phyloP scores from a whole-genome alignment of 1,140 invertebrate species.

The Drosophila quadrilineata region DNA sequence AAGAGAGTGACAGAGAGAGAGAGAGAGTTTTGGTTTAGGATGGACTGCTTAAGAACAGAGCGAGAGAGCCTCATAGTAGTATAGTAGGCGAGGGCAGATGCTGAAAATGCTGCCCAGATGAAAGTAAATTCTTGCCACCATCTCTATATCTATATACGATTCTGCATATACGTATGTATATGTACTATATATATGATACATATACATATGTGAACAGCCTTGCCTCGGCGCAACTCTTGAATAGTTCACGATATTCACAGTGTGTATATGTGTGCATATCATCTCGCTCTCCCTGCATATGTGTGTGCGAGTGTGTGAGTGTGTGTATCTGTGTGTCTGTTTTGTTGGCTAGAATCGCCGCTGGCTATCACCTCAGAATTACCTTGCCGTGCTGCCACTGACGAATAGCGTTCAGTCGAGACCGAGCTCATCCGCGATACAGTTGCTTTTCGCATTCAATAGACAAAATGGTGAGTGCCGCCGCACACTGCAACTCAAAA shows the following conservation, averaged over 20 bases:
- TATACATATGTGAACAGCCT: slow-evolving; percentile 35
- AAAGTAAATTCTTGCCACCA: slow-evolving; percentile 71
- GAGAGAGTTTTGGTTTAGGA: slow-evolving; percentile 9
- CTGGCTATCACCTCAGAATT: slow-evolving; percentile 79
- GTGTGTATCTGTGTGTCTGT: slow-evolving; percentile 4
- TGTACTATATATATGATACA: slow-evolving; percentile 2
- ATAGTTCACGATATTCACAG: slow-evolving; percentile 43
- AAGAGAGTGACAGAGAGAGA: slow-evolving; percentile 34
- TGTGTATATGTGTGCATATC: background rate
- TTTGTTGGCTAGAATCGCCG: slow-evolving; percentile 26
- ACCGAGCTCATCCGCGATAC: slow-evolving; percentile 81
- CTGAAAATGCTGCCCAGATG: slow-evolving; percentile 70
- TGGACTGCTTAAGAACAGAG: slow-evolving; percentile 30
- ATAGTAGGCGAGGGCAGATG: slow-evolving; percentile 27
- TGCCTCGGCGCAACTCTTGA: slow-evolving; percentile 44
- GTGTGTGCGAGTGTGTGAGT: slow-evolving; percentile 6
- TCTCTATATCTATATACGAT: slow-evolving; percentile 10
- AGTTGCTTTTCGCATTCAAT: slow-evolving; percentile 80
- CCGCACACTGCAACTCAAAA: slow-evolving; percentile 18
- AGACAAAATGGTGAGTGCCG: slow-evolving; percentile 81
- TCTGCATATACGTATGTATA: background rate
- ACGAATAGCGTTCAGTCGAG: slow-evolving; percentile 81
- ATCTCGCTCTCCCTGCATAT: no score
- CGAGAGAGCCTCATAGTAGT: slow-evolving; percentile 22
- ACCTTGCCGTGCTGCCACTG: slow-evolving; percentile 77